phyloP scores from a whole-genome alignment of 2,888 invertebrate genomes.

The Zonitis immaculata region DNA sequence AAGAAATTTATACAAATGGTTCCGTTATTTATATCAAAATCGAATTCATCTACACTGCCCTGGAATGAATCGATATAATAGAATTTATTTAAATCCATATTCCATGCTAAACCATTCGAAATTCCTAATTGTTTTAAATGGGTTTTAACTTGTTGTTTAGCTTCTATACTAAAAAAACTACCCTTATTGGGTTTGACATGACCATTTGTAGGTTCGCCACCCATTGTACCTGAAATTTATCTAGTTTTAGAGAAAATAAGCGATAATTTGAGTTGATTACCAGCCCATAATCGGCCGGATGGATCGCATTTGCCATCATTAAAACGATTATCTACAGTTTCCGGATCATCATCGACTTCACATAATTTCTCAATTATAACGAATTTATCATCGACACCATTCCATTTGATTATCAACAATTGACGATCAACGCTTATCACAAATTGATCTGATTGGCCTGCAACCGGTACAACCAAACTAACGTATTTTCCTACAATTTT shows the following conservation, averaged over 20 bases:
- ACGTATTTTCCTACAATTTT: slow-evolving; percentile 23
- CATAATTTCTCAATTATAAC: slow-evolving; percentile 52
- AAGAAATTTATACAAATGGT: too few species aligned
- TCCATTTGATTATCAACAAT: slow-evolving; percentile 61
- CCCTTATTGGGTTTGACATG: slow-evolving; percentile 13
- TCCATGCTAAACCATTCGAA: slow-evolving; percentile 69
- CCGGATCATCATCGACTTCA: slow-evolving; percentile 57
- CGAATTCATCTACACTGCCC: slow-evolving; percentile 60
- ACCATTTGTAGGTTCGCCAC: slow-evolving; percentile 12
- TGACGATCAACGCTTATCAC: slow-evolving; percentile 58
- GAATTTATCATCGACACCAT: slow-evolving; percentile 53
- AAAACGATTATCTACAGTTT: slow-evolving; percentile 55
- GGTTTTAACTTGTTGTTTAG: background rate
- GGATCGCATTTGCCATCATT: slow-evolving; percentile 81
- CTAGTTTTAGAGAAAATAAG: background rate
- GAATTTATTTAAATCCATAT: slow-evolving; percentile 59
- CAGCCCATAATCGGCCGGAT: slow-evolving; percentile 62
- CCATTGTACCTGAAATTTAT: slow-evolving; percentile 14
- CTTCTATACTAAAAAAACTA: background rate
- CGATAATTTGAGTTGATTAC: slow-evolving; percentile 20
- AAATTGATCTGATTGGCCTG: slow-evolving; percentile 58
- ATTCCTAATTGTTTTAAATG: slow-evolving; percentile 19
- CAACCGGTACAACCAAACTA: slow-evolving; percentile 61
- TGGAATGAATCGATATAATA: slow-evolving; percentile 71
- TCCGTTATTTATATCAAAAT: slow-evolving; percentile 58